Conservation (phyloP, 2,888 invertebrate genomes). For the Heteropelma amictum region DNA sequence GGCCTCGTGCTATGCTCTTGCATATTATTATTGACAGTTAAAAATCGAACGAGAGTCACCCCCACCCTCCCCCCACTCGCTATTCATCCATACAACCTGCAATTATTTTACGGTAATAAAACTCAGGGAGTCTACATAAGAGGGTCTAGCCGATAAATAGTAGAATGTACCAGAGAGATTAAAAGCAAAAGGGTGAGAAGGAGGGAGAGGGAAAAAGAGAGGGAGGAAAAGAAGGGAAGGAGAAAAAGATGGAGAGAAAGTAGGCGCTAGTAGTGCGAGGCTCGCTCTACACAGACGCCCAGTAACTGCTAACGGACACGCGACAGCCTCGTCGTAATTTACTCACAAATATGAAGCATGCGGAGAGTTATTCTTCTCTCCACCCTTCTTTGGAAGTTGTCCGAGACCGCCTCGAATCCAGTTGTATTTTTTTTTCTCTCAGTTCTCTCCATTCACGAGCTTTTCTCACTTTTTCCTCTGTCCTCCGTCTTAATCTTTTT, state of each 20-base stretch:
- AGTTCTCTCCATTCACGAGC: background rate
- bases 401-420: conserved; percentile 21
- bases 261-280: conserved; percentile 50
- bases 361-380: conserved; percentile 1
- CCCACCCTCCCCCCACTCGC: conserved; percentile 4
- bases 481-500: too few species aligned
- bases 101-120: conserved; percentile 65
- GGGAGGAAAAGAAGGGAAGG: conserved; percentile 39
- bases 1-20: conserved; percentile 53
- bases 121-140: conserved; percentile 54
- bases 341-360: conserved; percentile 65
- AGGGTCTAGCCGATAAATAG: conserved; percentile 67
- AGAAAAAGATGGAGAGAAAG: too few species aligned
- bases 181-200: background rate
- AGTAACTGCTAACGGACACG: conserved; percentile 69
- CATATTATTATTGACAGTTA: conserved; percentile 64
- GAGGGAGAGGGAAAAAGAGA: conserved; percentile 39
- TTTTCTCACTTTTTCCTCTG: background rate
- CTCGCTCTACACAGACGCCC: conserved; percentile 28
- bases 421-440: background rate
- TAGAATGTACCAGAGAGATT: conserved; percentile 57
- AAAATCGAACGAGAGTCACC: conserved; percentile 46
- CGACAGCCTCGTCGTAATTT: conserved; percentile 67
- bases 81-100: conserved; percentile 55
- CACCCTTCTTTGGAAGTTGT: conserved; percentile 23